phyloP scores from a whole-genome alignment of 2,113 vertebrate species.

The Siphamia tubifer region DNA sequence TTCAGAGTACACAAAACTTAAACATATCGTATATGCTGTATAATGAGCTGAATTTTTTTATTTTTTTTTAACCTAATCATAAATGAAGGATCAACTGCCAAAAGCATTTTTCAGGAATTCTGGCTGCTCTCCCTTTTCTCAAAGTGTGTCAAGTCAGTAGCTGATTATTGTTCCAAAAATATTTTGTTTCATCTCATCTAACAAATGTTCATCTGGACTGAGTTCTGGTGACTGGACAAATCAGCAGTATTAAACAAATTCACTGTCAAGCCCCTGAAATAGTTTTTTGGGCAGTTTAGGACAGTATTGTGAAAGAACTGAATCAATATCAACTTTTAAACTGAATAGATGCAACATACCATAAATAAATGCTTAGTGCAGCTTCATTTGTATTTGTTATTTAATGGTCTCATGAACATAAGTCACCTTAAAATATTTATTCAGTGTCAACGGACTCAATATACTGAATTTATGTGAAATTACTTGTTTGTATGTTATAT shows the following conservation, averaged over 20 bases:
- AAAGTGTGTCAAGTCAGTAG: neutral
- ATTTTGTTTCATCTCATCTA: neutral
- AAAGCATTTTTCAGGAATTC: neutral
- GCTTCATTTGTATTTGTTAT: too few species aligned
- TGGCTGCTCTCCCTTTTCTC: neutral
- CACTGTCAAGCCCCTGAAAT: neutral
- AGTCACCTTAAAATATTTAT: too few species aligned
- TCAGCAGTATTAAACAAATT: neutral
- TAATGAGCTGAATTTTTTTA: neutral
- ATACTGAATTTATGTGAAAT: too few species aligned
- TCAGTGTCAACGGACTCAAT: too few species aligned
- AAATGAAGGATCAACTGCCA: neutral
- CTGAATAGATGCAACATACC: too few species aligned
- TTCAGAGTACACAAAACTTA: neutral
- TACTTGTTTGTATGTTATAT: too few species aligned
- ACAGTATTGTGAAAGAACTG: neutral
- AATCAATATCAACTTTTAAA: too few species aligned
- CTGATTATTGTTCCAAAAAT: neutral
- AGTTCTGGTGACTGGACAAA: neutral
- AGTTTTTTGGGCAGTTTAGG: neutral
- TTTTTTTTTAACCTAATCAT: neutral
- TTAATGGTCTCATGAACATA: too few species aligned
- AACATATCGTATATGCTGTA: neutral
- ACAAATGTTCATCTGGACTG: slow-evolving; percentile 16
- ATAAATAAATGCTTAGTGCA: too few species aligned